Evolutionary conservation across 1,140 invertebrate species (phyloP).

Genomic region (Caerostris extrusa): DNA sequence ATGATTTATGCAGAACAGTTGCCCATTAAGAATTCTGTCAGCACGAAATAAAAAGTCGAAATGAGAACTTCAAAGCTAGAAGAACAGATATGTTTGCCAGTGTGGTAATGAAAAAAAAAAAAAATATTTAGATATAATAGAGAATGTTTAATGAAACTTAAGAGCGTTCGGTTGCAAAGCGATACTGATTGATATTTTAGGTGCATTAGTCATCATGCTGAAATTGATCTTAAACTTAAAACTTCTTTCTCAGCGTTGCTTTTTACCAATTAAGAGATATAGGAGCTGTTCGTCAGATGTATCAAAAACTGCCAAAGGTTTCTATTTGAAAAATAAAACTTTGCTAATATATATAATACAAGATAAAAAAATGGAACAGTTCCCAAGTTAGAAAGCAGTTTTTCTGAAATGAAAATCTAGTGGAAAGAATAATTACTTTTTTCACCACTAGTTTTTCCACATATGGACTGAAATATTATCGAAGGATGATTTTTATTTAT

Average conservation of each 20-base stretch:
- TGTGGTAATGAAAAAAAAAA: not conserved
- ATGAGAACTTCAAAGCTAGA: constrained; percentile 3
- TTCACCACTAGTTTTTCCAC: not conserved
- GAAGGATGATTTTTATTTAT: not conserved
- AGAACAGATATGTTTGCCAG: constrained; percentile 2
- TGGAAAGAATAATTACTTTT: not conserved
- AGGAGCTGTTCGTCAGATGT: not conserved
- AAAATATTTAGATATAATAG: not conserved
- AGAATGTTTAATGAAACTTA: constrained; percentile 45
- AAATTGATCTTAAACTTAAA: constrained; percentile 57
- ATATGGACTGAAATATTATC: not conserved
- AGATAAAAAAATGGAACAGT: not conserved
- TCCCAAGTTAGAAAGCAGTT: constrained; percentile 4
- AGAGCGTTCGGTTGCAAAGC: not conserved
- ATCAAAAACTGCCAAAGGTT: not conserved
- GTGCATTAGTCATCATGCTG: constrained; percentile 40
- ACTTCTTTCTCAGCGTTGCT: not conserved
- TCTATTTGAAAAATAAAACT: not conserved
- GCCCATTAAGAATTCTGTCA: constrained; percentile 67
- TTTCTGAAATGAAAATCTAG: not conserved
- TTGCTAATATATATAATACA: not conserved
- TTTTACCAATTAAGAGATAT: constrained; percentile 60
- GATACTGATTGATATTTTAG: constrained; percentile 38
- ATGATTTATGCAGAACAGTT: constrained; percentile 61
- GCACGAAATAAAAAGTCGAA: constrained; percentile 1